These are phyloP conservation scores for Callinectes sapidus DNA, from an alignment of 2,888 invertebrate genomes.

Conservation along the genomic window DNA sequence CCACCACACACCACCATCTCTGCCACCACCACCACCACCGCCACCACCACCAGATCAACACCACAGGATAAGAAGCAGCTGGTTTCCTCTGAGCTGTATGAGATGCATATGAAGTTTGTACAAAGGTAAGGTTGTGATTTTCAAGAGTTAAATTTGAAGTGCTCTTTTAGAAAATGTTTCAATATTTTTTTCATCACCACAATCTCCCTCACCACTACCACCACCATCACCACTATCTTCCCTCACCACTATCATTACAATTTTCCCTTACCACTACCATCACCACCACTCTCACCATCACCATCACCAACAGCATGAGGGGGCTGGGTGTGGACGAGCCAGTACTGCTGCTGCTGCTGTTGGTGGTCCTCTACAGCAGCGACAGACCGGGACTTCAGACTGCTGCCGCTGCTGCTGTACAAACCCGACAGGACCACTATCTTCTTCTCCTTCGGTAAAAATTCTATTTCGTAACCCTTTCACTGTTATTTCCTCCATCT, in stretches of 20 bases:
- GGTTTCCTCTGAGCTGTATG: slow-evolving; percentile 75
- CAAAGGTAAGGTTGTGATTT: slow-evolving; percentile 42
- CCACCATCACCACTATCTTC: background rate
- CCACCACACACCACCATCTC: slow-evolving; percentile 69
- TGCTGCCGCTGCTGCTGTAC: slow-evolving; percentile 74
- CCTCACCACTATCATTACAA: background rate
- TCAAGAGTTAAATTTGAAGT: background rate
- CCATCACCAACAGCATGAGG: slow-evolving; percentile 68
- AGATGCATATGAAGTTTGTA: slow-evolving; percentile 77
- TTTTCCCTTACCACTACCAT: background rate
- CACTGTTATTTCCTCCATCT: too few relatives aligned
- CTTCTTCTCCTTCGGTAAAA: slow-evolving; percentile 74
- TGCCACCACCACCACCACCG: slow-evolving; percentile 69
- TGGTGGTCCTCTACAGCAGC: slow-evolving; percentile 77
- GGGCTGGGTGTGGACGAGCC: slow-evolving; percentile 76
- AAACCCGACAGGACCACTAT: slow-evolving; percentile 76
- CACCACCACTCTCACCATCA: background rate
- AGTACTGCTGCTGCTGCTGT: slow-evolving; percentile 76
- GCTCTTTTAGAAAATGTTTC: background rate
- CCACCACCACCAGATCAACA: background rate
- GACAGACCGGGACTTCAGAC: slow-evolving; percentile 76
- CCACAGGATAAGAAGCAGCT: slow-evolving; percentile 74
- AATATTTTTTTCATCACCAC: background rate
- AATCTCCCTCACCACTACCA: background rate
- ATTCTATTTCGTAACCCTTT: slow-evolving; percentile 40